Evolutionary conservation across 1,140 invertebrate genomes (phyloP), one percentile per base, ranked within the genome.

Genomic region (Grapholita molesta): DNA sequence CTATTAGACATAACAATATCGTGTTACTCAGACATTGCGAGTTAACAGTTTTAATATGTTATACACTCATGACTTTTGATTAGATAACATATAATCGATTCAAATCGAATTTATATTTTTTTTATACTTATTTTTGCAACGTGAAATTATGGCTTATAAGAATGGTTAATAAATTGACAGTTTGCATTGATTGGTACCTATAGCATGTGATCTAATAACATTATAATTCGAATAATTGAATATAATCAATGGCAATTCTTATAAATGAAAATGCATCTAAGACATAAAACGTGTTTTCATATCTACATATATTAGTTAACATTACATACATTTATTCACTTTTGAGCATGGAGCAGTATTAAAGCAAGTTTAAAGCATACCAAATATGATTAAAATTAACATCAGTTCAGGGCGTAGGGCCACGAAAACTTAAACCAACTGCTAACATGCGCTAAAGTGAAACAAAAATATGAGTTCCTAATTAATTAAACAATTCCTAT

Each of bases 321-420:
- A 28, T 61, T 61, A 28, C 12, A 61, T 61, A 57, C 25, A 25
- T 61, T 28, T 6, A 61, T 28, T 61, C 21, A 61, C 55, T 61
- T 30, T 61, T 30, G 55, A 12, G 28, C 25, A 61, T 18, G 42
- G 8, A 48, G 42, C 18, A 48, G 18, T 3, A 21, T 48, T 48
- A 3, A 21, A 48, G 42, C 18, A 48, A 21, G 7, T 48, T 48
- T 48, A 3, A 38, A 11, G 35, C 42, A 4, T 48, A 48, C 8
- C n/a, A 48, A 18, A 48, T n/a, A 48, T 21, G 9, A 48, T 48
- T 48, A 6, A 48, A 48, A 15, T 21, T 48, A 48, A 48, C 7
- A 48, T 48, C 21, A 21, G 15, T n/a, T 21, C 15, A 8, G 1
- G 38, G n/a, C 15, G 33, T 8, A 15, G 42, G 18, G 18, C 21